phyloP scores from a whole-genome alignment of 2,888 invertebrate species.

The Gymnoscelis rufifasciata region DNA sequence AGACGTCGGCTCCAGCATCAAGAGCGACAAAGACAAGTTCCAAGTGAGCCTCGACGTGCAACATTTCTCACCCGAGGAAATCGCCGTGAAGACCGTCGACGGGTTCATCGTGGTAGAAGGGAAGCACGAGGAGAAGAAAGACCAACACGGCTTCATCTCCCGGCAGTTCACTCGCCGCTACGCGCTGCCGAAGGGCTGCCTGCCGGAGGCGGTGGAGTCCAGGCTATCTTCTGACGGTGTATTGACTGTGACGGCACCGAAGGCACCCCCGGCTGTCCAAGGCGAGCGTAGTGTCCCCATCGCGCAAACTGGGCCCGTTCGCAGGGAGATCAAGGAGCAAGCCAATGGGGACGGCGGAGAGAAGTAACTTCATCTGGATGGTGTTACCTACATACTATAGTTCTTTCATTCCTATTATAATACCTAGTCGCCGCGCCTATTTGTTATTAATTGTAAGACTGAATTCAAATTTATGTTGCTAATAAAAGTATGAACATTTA shows the following conservation, averaged over 20 bases:
- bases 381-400: not conserved
- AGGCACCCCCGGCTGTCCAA: constrained; percentile 47
- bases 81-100: constrained; percentile 86
- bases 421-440: too few relatives aligned
- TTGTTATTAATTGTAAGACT: too few relatives aligned
- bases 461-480: too few relatives aligned
- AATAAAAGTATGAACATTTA: too few relatives aligned
- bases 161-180: constrained; percentile 88
- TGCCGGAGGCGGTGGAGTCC: constrained; percentile 83
- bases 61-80: constrained; percentile 86
- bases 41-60: constrained; percentile 85
- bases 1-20: constrained; percentile 76
- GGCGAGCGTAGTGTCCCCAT: constrained; percentile 80
- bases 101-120: constrained; percentile 85
- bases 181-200: constrained; percentile 85
- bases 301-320: constrained; percentile 80
- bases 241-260: constrained; percentile 83
- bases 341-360: constrained; percentile 56
- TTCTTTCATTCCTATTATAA: too few relatives aligned
- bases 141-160: constrained; percentile 85
- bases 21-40: constrained; percentile 66
- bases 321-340: constrained; percentile 74
- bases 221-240: constrained; percentile 87
- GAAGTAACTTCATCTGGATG: constrained; percentile 8
- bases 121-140: constrained; percentile 88